Evolutionary conservation across 53 echinoderm and acorn worm species (phyloP), one percentile per base, ranked within the genome.

Genomic region (Holothuria leucospilota): DNA sequence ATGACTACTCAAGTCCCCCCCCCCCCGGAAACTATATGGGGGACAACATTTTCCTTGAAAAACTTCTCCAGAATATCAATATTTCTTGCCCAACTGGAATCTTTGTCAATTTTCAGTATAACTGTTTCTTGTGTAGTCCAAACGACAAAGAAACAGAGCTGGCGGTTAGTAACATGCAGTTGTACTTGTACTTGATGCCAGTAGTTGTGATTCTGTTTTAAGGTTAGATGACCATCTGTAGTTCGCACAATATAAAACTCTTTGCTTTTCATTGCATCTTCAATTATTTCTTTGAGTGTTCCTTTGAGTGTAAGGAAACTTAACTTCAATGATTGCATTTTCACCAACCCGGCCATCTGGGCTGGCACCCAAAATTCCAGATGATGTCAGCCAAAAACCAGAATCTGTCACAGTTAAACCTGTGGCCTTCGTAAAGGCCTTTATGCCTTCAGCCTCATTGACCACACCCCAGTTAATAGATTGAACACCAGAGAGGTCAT

Each of bases 381-480:
- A 65, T 46, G 18, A 49, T 40, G 21, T 27, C 42, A 84, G 68
- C 66, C 41, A 84, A 3, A 84, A 46, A 21, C 84, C 84, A 84
- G 65, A 67, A 20, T 84, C 69, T 42, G 20, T 52, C 27, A 84
- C 84, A 40, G 66, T 30, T 24, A 24, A 24, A 13, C 60, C 59
- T 14, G 21, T 66, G 1, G 68, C 84, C 11, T 29, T 69, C 49
- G 42, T 26, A 29, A 65, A n/a, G n/a, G n/a, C n/a, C n/a, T n/a
- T n/a, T n/a, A n/a, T n/a, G n/a, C n/a, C n/a, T n/a, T n/a, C 84
- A 29, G 39, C 84, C 69, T 84, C 84, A 58, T 84, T 40, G 41
- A 26, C 26, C 20, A 84, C 29, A 29, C 84, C 84, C 64, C 67
- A 84, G 64, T 84, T 64, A 34, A n/a, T n/a, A n/a, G n/a, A 68